Evolutionary conservation across 2,888 invertebrate genomes (phyloP), one percentile per base, ranked within the genome.

Genomic region (Scaptomyza caliginosa): DNA sequence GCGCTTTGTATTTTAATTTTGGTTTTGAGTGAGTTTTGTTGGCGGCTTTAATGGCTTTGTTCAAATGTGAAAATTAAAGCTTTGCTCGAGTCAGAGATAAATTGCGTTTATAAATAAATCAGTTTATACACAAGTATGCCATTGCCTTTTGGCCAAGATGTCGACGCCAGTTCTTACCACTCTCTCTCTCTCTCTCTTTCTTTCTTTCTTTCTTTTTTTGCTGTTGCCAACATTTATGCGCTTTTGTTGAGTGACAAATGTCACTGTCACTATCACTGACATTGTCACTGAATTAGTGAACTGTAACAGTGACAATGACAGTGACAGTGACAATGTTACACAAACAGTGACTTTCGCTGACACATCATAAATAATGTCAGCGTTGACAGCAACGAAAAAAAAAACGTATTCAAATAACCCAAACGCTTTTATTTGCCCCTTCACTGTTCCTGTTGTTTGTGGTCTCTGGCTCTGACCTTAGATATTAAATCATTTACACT

Each of bases 51-150:
- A 48, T 50, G 57, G 59, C 58, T 65, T 77, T 51, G 65, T 65
- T 56, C 64, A 65, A 79, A 77, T 74, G 64, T 59, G 55, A 66
- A 66, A 77, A 67, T 71, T 48, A 70, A 80, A 45, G 62, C 67
- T 52, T 59, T 69, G 74, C 63, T 56, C 49, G 43, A 56, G 67
- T 43, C 69, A 63, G 62, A 74, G 70, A 80, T 72, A 86, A 80
- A 86, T 64, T 73, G 73, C 64, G 84, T 84, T 71, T 83, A 84
- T 71, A 86, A 86, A 86, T 86, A 82, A 86, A 82, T 86, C 84
- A 86, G 77, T 64, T 71, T 57, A 51, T 11, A 28, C 28, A 28
- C 48, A 78, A 67, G 63, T 52, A 57, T 67, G 58, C 45, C 74
- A 59, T 68, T 59, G 74, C 56, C 60, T 62, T 46, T n/a, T n/a